Conservation (phyloP, 1,140 invertebrate species). For the Arctopsyche grandis region DNA sequence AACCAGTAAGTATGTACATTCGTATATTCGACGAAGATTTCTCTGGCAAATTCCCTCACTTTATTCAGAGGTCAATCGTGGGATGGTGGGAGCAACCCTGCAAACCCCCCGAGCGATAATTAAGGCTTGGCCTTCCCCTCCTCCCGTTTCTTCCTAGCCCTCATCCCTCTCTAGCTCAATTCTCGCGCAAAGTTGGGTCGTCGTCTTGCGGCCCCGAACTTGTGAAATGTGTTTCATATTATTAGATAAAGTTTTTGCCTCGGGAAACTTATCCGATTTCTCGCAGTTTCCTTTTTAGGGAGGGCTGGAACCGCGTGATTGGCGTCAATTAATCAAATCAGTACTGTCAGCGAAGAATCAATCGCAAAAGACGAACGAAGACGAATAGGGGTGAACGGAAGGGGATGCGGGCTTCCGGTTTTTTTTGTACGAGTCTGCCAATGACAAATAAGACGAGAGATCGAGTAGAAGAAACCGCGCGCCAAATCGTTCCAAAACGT, state of each 20-base stretch:
- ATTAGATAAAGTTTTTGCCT: slow-evolving; percentile 49
- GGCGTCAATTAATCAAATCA: slow-evolving; percentile 46
- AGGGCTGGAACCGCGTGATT: slow-evolving; percentile 23
- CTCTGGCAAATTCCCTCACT: too few species aligned
- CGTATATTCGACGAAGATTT: too few species aligned
- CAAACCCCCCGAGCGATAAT: slow-evolving; percentile 31
- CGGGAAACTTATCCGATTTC: slow-evolving; percentile 44
- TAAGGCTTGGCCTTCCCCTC: slow-evolving; percentile 26
- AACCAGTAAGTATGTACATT: too few species aligned
- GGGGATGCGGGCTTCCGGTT: slow-evolving; percentile 10
- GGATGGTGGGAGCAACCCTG: neutral
- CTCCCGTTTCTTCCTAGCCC: neutral
- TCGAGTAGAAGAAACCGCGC: neutral
- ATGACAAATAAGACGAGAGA: slow-evolving; percentile 14
- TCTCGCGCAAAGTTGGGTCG: neutral
- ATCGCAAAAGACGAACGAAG: slow-evolving; percentile 20
- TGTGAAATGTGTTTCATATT: slow-evolving; percentile 47
- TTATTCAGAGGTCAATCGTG: too few species aligned
- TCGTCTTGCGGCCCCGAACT: slow-evolving; percentile 22
- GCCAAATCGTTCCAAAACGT: neutral
- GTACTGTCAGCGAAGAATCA: slow-evolving; percentile 35
- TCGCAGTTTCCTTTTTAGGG: slow-evolving; percentile 21
- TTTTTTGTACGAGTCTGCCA: neutral
- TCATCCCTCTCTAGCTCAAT: slow-evolving; percentile 16
- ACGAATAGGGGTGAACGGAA: slow-evolving; percentile 10